Percentiles rank a stretch among this genome's conserved stretches.
These are phyloP conservation scores for Xylota segnis DNA, from an alignment of 2,888 invertebrate genomes.

Conservation along the genomic window DNA sequence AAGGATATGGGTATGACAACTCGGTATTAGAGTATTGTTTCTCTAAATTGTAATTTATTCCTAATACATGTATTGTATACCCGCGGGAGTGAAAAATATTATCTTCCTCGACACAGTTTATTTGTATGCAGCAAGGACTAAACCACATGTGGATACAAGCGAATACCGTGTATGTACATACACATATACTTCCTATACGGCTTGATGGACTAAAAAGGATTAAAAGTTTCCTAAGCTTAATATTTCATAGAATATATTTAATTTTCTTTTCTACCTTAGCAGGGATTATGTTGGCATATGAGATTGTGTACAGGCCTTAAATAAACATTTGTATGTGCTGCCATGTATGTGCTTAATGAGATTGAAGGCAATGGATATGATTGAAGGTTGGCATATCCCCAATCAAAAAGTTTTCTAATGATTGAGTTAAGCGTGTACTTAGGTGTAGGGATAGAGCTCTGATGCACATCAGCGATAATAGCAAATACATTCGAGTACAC, in stretches of 20 bases:
- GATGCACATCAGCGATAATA: too few relatives aligned
- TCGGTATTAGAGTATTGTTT: conserved; percentile 46
- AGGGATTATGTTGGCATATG: not conserved
- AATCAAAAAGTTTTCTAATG: too few relatives aligned
- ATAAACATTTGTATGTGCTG: too few relatives aligned
- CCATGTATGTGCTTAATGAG: too few relatives aligned
- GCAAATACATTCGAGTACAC: too few relatives aligned
- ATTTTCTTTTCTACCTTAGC: conserved; percentile 7
- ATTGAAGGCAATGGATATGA: too few relatives aligned
- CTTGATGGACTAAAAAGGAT: conserved; percentile 26
- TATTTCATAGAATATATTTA: conserved; percentile 32
- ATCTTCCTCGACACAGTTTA: conserved; percentile 12
- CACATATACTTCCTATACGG: not conserved
- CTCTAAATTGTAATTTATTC: conserved; percentile 49
- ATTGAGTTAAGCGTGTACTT: too few relatives aligned
- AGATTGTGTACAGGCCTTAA: too few relatives aligned
- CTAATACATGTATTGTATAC: conserved; percentile 14
- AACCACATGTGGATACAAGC: conserved; percentile 12
- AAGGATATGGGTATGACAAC: conserved; percentile 57
- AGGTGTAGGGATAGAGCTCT: too few relatives aligned
- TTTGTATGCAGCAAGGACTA: conserved; percentile 5
- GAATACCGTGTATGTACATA: not conserved
- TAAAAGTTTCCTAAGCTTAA: conserved; percentile 22
- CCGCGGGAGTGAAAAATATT: conserved; percentile 25
- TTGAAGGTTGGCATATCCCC: too few relatives aligned